Base-by-base conservation (phyloP, 2,888 invertebrate species). In the Drosophila falleni region DNA sequence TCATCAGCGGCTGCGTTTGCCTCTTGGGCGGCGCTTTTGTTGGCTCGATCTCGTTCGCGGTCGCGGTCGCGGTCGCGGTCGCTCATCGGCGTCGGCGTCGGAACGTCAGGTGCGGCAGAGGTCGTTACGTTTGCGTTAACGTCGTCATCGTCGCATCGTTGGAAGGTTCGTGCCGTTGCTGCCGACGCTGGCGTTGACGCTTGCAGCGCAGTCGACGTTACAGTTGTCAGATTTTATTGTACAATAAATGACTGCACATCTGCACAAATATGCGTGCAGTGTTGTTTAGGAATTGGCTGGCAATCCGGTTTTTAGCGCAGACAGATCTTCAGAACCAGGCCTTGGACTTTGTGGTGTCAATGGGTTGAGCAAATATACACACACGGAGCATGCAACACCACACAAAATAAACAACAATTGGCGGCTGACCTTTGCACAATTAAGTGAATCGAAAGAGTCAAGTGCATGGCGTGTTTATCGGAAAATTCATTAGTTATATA, bases 11-110 rank as follows among this genome's bases (percentile, higher is more conserved):
- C 80, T 83, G 82, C 74, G 76, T 62, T 59, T 80, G 89, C 75
- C 89, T 88, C 89, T 88, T 84, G 83, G 89, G 78, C 89, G 84
- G 81, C 76, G 55, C 69, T 89, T 78, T 83, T 87, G 74, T 80
- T 86, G 89, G 89, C 89, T 69, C 84, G 84, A 84, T 84, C 88
- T 84, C 77, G 88, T 74, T 85, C 82, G 86, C 70, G 61, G 76
- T 47, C 19, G 44, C 56, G 19, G 19, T 65, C 49, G 44, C 70
- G 61, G 82, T 47, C 29, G 44, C 56, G 16, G 49, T 64, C 54
- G 42, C 11, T 50, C 54, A 59, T 3, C 50, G 71, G 62, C 23
- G n/a, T 3, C 50, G 71, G 62, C 23, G n/a, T 35, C 5, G 51
- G 33, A 13, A 13, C 55, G 78, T 67, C 78, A 76, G 69, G 65